Percentiles rank a stretch among this genome's conserved stretches.
phyloP scores from a whole-genome alignment of 2,113 vertebrate species.

The Poeciliopsis retropinna region DNA sequence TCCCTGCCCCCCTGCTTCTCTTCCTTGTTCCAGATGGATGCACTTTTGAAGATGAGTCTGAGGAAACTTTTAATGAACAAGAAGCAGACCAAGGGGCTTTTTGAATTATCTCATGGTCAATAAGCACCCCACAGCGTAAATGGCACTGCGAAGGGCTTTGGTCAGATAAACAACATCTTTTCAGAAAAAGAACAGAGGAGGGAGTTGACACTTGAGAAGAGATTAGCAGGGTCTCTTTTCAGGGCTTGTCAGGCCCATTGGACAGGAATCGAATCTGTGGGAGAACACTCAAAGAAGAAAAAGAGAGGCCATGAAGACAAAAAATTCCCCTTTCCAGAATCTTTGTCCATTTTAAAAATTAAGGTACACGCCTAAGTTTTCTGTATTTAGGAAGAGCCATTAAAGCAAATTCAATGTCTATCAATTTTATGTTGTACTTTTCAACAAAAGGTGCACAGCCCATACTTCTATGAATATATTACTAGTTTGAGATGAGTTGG shows the following conservation, averaged over 20 bases:
- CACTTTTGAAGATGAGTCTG: constrained; percentile 67
- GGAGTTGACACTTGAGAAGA: constrained; percentile 65
- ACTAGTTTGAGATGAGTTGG: background rate
- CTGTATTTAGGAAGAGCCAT: background rate
- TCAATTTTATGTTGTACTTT: background rate
- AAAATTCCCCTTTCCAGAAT: constrained; percentile 26
- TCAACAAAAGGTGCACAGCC: background rate
- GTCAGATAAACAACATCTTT: constrained; percentile 76
- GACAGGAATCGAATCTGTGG: constrained; percentile 56
- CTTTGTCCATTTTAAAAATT: constrained; percentile 22
- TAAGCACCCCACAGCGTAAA: constrained; percentile 68
- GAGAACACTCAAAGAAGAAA: constrained; percentile 38
- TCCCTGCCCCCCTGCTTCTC: constrained; percentile 17
- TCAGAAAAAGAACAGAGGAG: constrained; percentile 66
- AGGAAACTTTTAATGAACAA: constrained; percentile 81
- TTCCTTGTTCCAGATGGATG: constrained; percentile 58
- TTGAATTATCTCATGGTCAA: constrained; percentile 74
- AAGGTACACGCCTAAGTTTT: background rate
- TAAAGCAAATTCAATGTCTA: background rate
- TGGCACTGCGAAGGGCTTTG: constrained; percentile 62
- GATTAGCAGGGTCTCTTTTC: constrained; percentile 70
- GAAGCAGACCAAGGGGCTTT: constrained; percentile 63
- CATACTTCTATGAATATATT: background rate
- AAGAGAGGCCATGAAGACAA: constrained; percentile 8
- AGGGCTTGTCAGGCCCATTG: constrained; percentile 60